Percentiles rank a stretch among this genome's conserved stretches.
phyloP scores from a whole-genome alignment of 2,113 vertebrate species.

The Neomonachus schauinslandi region DNA sequence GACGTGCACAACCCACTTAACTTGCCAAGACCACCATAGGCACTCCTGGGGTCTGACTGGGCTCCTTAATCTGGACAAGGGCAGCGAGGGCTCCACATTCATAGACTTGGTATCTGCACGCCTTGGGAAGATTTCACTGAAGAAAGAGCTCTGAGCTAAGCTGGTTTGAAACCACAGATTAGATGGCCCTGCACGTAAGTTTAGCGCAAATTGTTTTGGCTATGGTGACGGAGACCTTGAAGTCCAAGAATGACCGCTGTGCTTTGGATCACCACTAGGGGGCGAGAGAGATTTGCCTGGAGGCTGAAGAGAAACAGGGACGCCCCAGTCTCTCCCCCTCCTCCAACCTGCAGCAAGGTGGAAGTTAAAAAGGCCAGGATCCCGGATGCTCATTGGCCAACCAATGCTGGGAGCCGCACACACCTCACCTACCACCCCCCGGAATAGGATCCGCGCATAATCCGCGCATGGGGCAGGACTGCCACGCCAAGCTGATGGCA shows the following conservation, averaged over 20 bases:
- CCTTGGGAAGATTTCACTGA: not conserved
- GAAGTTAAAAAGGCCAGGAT: not conserved
- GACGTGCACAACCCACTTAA: not conserved
- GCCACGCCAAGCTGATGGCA: not conserved
- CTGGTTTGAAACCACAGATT: not conserved
- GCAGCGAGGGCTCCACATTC: not conserved
- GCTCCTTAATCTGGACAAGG: not conserved
- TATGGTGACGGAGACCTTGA: not conserved
- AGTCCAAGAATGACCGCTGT: not conserved
- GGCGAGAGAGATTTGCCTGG: not conserved
- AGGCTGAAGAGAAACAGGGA: not conserved
- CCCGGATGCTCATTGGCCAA: not conserved
- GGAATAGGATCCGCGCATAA: not conserved
- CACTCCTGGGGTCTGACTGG: not conserved
- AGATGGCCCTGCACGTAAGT: not conserved
- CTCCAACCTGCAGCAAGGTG: not conserved
- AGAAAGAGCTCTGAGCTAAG: not conserved
- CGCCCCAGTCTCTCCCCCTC: not conserved
- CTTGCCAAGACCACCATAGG: not conserved
- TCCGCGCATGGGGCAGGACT: not conserved
- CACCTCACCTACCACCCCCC: not conserved
- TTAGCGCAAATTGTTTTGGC: not conserved
- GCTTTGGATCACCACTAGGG: conserved; percentile 45
- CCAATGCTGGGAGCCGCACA: accelerated
- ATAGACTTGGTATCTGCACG: not conserved